These are phyloP conservation scores for Saccostrea cuccullata DNA, from an alignment of 1,140 invertebrate species.

Conservation along the genomic window DNA sequence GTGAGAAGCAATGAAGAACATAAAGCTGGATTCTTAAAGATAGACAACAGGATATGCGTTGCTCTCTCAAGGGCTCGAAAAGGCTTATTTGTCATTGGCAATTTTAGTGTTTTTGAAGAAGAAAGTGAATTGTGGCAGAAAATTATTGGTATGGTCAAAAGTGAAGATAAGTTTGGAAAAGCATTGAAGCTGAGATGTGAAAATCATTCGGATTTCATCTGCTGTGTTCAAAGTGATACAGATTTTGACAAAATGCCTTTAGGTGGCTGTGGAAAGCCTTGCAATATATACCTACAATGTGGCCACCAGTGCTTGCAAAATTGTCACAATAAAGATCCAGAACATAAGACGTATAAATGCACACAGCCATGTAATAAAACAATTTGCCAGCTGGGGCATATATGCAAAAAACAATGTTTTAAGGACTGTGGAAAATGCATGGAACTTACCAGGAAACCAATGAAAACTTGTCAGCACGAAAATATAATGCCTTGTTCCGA, in stretches of 20 bases:
- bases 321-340: conserved; percentile 72
- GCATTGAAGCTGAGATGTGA: conserved; percentile 77
- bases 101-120: conserved; percentile 82
- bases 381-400: conserved; percentile 59
- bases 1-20: conserved; percentile 84
- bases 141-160: conserved; percentile 62
- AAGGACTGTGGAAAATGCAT: conserved; percentile 66
- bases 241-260: conserved; percentile 77
- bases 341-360: conserved; percentile 68
- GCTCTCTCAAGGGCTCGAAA: conserved; percentile 88
- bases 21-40: conserved; percentile 87
- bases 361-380: conserved; percentile 71
- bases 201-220: conserved; percentile 76
- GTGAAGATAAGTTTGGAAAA: conserved; percentile 55
- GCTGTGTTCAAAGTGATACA: conserved; percentile 53
- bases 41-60: conserved; percentile 89
- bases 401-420: conserved; percentile 63
- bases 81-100: conserved; percentile 85
- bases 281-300: conserved; percentile 72
- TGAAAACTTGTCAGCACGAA: conserved; percentile 56
- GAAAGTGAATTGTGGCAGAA: conserved; percentile 76
- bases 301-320: conserved; percentile 73
- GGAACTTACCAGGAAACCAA: conserved; percentile 50
- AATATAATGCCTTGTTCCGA: conserved; percentile 57
- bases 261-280: conserved; percentile 77